These are phyloP conservation scores for Megatriorchis doriae DNA, from an alignment of 2,113 vertebrate genomes.

Conservation along the genomic window DNA sequence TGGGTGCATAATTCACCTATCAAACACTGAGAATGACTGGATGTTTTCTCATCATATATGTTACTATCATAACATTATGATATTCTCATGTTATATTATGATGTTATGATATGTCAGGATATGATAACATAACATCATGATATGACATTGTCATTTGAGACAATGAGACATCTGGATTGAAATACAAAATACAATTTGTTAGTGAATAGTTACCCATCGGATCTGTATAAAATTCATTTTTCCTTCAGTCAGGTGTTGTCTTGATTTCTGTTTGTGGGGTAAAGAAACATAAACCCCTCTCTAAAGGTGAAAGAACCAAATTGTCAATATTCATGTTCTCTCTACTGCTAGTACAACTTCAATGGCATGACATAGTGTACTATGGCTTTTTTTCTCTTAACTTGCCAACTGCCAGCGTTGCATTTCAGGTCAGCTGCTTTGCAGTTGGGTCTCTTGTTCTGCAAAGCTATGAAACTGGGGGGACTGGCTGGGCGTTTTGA, in stretches of 20 bases:
- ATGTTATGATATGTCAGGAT: too few relatives aligned
- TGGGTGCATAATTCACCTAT: not conserved
- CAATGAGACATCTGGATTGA: not conserved
- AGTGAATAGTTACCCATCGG: not conserved
- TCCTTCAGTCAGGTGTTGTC: not conserved
- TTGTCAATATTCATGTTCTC: not conserved
- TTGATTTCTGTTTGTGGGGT: not conserved
- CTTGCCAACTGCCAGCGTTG: not conserved
- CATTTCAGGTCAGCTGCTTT: not conserved
- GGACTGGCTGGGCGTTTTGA: not conserved
- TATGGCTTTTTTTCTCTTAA: not conserved
- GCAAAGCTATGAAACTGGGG: not conserved
- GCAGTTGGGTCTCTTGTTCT: not conserved
- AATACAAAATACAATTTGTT: not conserved
- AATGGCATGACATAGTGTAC: not conserved
- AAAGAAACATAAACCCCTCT: not conserved
- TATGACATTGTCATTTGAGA: too few relatives aligned
- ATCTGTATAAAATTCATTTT: not conserved
- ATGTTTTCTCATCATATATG: not conserved
- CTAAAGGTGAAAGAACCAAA: not conserved
- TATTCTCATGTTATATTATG: too few relatives aligned
- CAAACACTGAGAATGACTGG: not conserved
- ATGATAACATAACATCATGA: too few relatives aligned
- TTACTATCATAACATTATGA: too few relatives aligned
- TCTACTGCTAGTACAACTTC: not conserved